These are phyloP conservation scores for Hyles vespertilio DNA, from an alignment of 1,140 invertebrate species.

Conservation along the genomic window DNA sequence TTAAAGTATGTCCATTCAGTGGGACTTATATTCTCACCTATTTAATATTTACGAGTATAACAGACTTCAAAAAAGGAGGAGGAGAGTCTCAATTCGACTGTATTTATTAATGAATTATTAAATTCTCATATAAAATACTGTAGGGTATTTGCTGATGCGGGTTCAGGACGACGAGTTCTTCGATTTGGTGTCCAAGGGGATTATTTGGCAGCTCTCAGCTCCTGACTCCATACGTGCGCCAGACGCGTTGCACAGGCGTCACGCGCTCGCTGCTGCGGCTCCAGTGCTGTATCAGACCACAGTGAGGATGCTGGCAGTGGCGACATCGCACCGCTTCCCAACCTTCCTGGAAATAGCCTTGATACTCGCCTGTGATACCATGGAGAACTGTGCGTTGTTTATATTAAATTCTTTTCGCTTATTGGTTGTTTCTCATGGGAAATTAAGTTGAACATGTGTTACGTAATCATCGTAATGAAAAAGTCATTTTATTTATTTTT, in stretches of 20 bases:
- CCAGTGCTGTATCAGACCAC: conserved; percentile 29
- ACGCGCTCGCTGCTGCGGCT: conserved; percentile 31
- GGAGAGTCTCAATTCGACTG: too few relatives aligned
- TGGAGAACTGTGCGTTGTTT: conserved; percentile 41
- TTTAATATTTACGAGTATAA: too few relatives aligned
- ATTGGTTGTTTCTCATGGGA: too few relatives aligned
- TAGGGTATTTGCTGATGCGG: conserved; percentile 47
- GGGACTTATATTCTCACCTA: too few relatives aligned
- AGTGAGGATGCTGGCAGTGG: conserved; percentile 44
- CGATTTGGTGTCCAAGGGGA: conserved; percentile 32
- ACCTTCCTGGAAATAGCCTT: conserved; percentile 39
- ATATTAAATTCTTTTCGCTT: background rate
- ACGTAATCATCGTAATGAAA: too few relatives aligned
- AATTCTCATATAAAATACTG: conserved; percentile 4
- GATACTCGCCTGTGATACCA: conserved; percentile 38
- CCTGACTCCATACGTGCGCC: conserved; percentile 24
- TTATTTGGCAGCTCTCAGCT: conserved; percentile 48
- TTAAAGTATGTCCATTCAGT: too few relatives aligned
- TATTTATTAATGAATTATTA: too few relatives aligned
- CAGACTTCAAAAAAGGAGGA: too few relatives aligned
- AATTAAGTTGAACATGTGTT: too few relatives aligned
- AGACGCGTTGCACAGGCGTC: conserved; percentile 18
- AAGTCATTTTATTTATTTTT: too few relatives aligned
- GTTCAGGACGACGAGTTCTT: conserved; percentile 48
- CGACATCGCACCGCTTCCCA: conserved; percentile 29